Evolutionary conservation across 1,140 invertebrate species (phyloP), one percentile per base, ranked within the genome.

Genomic region (Caerostris extrusa): DNA sequence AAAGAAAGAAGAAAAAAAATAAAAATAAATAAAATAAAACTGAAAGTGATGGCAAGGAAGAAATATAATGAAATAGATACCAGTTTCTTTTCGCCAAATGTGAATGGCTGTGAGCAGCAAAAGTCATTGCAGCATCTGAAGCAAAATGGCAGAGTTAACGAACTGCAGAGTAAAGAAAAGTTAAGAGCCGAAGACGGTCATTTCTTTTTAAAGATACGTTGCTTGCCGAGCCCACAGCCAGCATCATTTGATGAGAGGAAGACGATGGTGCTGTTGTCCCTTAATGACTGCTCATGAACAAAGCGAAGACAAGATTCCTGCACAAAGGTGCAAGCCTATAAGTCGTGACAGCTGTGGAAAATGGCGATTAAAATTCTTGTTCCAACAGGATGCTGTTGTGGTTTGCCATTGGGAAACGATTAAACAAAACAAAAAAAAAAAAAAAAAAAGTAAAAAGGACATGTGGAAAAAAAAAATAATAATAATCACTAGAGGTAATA

Each of bases 271-370:
- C 58, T 90, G 77, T 83, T 50, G 71, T 55, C 53, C 58, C 50
- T 50, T 77, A 83, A 83, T 91, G 69, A 81, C 57, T 64, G 69
- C 77, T 34, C 69, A 53, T 57, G 89, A 90, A 90, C 71, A 90
- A 90, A 91, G 60, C 56, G 56, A 87, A 53, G 71, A 91, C 90
- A 91, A 90, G 69, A 81, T n/a, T 7, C 71, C 53, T 87, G 64
- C 69, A 83, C 90, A 91, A 83, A 91, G 77, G 17, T 57, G 34
- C 56, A 91, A 58, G 14, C 77, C 81, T 83, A 50, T 50, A 77
- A 81, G 60, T 83, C 90, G 60, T 91, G 90, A 91, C 90, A 91
- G 90, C 77, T 91, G 90, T 91, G 90, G 71, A 57, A 64, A 83
- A 83, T 55, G 50, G 77, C 77, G 71, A 83, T 91, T 83, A 83